Conservation (phyloP, 2,888 invertebrate genomes). For the Lepidocyrtoides sp. region DNA sequence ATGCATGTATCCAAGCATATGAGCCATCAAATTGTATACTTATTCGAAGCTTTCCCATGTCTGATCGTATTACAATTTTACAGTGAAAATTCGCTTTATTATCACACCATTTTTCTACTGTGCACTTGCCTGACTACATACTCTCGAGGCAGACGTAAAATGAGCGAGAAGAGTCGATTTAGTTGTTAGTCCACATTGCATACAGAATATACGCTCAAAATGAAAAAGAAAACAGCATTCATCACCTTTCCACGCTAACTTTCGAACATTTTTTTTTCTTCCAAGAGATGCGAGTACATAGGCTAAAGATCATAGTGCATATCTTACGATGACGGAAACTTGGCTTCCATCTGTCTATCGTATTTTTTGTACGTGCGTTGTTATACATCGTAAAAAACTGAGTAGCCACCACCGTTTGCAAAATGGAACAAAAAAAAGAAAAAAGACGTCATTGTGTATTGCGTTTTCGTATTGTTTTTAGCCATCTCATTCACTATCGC, state of each 20-base stretch:
- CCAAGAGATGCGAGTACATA: background rate
- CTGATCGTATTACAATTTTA: too few relatives aligned
- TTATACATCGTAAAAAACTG: too few relatives aligned
- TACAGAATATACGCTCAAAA: too few relatives aligned
- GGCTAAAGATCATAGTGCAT: background rate
- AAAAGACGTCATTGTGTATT: background rate
- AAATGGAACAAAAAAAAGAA: slow-evolving; percentile 3
- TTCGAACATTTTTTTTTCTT: slow-evolving; percentile 36
- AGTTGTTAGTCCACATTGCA: too few relatives aligned
- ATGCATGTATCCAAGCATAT: too few relatives aligned
- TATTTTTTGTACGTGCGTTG: too few relatives aligned
- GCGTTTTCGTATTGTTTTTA: slow-evolving; percentile 57
- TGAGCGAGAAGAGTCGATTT: too few relatives aligned
- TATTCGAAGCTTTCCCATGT: too few relatives aligned
- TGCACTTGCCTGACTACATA: background rate
- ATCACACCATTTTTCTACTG: background rate
- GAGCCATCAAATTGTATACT: too few relatives aligned
- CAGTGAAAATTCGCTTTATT: too few relatives aligned
- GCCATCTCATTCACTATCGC: slow-evolving; percentile 39
- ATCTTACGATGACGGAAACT: background rate
- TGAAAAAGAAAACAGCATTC: too few relatives aligned
- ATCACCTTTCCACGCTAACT: slow-evolving; percentile 19
- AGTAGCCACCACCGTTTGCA: background rate
- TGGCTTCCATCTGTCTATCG: background rate
- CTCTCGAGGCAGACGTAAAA: background rate